phyloP scores from a whole-genome alignment of 1,140 invertebrate species.

The Apocrypta bakeri region DNA sequence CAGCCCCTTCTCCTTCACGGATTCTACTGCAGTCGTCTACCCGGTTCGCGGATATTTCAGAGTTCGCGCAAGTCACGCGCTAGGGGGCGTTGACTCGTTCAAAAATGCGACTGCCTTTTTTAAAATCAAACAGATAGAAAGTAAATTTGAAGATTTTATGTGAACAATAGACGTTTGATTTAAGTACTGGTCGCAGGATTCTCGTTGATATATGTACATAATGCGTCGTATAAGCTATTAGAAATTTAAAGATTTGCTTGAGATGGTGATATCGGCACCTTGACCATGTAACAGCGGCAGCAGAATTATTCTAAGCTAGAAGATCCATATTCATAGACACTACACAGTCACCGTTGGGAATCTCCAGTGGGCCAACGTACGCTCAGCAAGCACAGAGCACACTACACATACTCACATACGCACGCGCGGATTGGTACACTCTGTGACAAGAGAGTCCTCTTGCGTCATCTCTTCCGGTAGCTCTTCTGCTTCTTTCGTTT shows the following conservation, averaged over 20 bases:
- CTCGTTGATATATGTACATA: too few relatives aligned
- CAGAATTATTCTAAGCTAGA: not conserved
- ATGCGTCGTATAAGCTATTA: not conserved
- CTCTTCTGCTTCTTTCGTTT: not conserved
- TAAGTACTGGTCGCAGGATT: too few relatives aligned
- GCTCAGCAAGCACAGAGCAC: constrained; percentile 55
- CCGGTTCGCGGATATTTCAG: not conserved
- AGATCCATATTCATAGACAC: not conserved
- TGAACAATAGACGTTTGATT: too few relatives aligned
- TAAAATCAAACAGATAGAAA: too few relatives aligned
- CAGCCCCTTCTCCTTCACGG: not conserved
- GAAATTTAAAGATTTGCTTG: constrained; percentile 46
- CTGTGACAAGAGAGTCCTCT: constrained; percentile 19
- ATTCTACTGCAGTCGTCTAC: not conserved
- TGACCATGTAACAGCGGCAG: not conserved
- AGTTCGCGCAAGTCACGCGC: not conserved
- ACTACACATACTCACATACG: constrained; percentile 43
- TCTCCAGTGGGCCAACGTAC: constrained; percentile 51
- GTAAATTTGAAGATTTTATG: too few relatives aligned
- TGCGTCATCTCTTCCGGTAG: not conserved
- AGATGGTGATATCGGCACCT: constrained; percentile 44
- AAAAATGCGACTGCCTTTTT: too few relatives aligned
- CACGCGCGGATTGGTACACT: constrained; percentile 36
- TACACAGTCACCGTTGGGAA: constrained; percentile 39
- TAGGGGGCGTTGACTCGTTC: constrained; percentile 53